Evolutionary conservation across 1,140 invertebrate genomes (phyloP), one percentile per base, ranked within the genome.

Genomic region (Magallana gigas): DNA sequence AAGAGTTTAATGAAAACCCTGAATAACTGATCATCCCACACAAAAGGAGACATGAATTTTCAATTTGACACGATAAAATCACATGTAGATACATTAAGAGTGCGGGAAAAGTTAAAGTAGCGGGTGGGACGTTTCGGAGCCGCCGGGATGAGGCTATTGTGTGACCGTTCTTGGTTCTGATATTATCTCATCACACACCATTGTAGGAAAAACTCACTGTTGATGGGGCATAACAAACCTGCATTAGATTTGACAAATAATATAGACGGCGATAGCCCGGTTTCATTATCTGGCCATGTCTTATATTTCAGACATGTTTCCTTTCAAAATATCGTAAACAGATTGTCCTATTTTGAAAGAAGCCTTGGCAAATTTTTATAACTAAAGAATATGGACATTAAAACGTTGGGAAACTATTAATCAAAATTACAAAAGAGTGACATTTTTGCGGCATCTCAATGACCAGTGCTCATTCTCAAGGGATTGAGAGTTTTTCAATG

Each of bases 261-360:
- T 76, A 76, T 4, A 76, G 68, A 76, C 68, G 68, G 68, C 23
- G 68, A 76, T 76, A 76, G 68, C 68, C 23, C 68, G 23, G 68
- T 76, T 76, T 76, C 68, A 76, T 76, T 76, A 76, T 76, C 29
- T 11, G 36, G 8, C 23, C 23, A 18, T 76, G 68, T 76, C 68
- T 76, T 76, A 76, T 76, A 76, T 76, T 76, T 76, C 68, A 76
- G 8, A 8, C 29, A 29, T 76, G 68, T 76, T 76, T 76, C 68
- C 14, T 76, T 76, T 76, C 68, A 9, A 76, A 76, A 76, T 76
- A 76, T 76, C 68, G 68, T 76, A 76, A 76, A 76, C 68, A 76
- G 68, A 76, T 76, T 76, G 68, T 76, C 68, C 36, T 76, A 36
- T 76, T 76, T 76, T 76, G 68, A 76, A 23, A 76, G 68, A 76